Percentiles rank a stretch among this genome's conserved stretches.
phyloP scores from a whole-genome alignment of 2,797 vertebrate species.

The Zalophus californianus region DNA sequence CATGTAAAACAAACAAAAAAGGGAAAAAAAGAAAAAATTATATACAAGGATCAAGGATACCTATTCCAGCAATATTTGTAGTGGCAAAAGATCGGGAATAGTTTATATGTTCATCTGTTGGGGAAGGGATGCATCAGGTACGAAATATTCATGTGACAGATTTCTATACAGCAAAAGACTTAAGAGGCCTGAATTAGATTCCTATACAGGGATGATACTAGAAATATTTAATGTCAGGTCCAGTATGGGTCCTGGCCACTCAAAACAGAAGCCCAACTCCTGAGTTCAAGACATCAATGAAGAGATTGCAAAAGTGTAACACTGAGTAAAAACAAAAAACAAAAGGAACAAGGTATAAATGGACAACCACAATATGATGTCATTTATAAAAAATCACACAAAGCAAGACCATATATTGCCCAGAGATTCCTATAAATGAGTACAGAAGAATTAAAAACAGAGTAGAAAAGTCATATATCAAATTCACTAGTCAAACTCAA shows the following conservation, averaged over 20 bases:
- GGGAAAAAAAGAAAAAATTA: not conserved
- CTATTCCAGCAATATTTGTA: not conserved
- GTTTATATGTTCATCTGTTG: not conserved
- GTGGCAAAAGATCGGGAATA: not conserved
- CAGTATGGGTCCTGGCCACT: not conserved
- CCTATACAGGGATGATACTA: not conserved
- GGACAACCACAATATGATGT: not conserved
- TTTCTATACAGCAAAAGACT: not conserved
- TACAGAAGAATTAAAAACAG: not conserved
- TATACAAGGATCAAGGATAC: not conserved
- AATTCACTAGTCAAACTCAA: not conserved
- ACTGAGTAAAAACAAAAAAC: not conserved
- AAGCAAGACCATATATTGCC: not conserved
- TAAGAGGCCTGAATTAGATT: not conserved
- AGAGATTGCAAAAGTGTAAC: not conserved
- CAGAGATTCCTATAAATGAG: not conserved
- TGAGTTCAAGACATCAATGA: not conserved
- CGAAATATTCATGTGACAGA: not conserved
- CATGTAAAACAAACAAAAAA: not conserved
- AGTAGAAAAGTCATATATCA: not conserved
- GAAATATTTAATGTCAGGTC: not conserved
- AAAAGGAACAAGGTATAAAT: not conserved
- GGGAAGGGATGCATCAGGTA: not conserved
- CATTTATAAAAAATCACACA: slow-evolving; percentile 3
- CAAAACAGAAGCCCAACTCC: not conserved